phyloP scores from a whole-genome alignment of 2,113 vertebrate genomes.

The Lepus timidus region DNA sequence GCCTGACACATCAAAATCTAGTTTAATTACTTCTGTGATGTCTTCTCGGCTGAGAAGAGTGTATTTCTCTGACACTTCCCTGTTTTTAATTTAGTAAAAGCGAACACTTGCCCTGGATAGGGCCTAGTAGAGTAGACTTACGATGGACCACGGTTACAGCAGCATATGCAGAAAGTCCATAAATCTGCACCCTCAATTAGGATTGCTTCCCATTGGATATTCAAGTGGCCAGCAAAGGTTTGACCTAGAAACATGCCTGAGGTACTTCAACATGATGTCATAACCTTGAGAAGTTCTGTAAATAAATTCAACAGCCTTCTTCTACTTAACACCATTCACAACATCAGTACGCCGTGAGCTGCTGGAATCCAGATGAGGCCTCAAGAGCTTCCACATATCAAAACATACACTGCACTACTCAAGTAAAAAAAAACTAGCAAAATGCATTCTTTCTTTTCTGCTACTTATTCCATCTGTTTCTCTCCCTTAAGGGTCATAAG shows the following conservation, averaged over 20 bases:
- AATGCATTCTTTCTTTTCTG: constrained; percentile 49
- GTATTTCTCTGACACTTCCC: constrained; percentile 78
- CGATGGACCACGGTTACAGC: constrained; percentile 40
- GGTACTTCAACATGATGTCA: not conserved
- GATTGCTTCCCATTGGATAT: not conserved
- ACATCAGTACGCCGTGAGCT: not conserved
- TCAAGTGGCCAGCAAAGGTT: not conserved
- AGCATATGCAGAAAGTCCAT: not conserved
- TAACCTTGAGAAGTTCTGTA: not conserved
- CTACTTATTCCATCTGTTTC: constrained; percentile 72
- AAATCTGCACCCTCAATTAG: not conserved
- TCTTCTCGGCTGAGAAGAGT: constrained; percentile 74
- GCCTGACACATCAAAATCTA: constrained; percentile 80
- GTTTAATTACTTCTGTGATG: constrained; percentile 86
- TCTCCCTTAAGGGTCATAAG: constrained; percentile 73
- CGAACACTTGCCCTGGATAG: constrained; percentile 52
- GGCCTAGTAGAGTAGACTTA: constrained; percentile 60
- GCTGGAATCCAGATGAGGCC: constrained; percentile 17
- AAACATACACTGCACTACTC: not conserved
- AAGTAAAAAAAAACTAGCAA: constrained; percentile 8
- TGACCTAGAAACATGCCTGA: not conserved
- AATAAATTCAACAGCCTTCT: not conserved
- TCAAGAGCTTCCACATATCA: constrained; percentile 49
- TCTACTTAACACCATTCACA: not conserved
- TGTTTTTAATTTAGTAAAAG: constrained; percentile 84